Conservation (phyloP, 2,797 vertebrate genomes). For the Phataginus tetradactyla region DNA sequence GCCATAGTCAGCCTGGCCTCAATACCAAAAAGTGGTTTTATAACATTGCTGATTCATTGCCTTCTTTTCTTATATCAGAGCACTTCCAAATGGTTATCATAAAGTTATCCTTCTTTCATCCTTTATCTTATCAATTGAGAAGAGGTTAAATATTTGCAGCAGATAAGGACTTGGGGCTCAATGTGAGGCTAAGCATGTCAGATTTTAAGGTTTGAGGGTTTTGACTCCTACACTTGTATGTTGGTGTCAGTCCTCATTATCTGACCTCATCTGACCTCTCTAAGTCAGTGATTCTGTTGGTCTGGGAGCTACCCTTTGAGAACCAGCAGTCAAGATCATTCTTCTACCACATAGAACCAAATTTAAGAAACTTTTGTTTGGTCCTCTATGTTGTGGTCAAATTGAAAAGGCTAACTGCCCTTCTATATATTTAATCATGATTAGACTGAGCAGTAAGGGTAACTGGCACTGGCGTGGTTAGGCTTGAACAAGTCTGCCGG, state of each 20-base stretch:
- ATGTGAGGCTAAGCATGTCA: neutral
- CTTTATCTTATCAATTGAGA: constrained; percentile 10
- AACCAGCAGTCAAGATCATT: neutral
- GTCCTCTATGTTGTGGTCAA: neutral
- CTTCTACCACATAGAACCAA: neutral
- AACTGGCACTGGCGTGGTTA: neutral
- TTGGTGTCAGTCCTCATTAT: neutral
- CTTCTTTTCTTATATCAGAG: constrained; percentile 32
- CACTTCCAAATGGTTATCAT: neutral
- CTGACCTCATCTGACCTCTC: neutral
- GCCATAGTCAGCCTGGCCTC: neutral
- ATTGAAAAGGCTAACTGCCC: neutral
- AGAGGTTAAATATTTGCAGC: constrained; percentile 25
- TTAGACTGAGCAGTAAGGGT: neutral
- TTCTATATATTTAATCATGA: neutral
- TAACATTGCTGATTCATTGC: neutral
- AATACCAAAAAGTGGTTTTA: constrained; percentile 27
- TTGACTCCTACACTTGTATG: neutral
- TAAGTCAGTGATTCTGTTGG: neutral
- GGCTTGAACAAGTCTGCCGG: neutral
- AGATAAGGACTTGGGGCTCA: neutral
- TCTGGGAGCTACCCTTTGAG: neutral
- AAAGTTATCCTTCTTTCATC: neutral
- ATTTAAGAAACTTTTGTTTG: constrained; percentile 28
- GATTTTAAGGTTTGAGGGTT: constrained; percentile 6